Evolutionary conservation across 2,113 vertebrate species (phyloP).

Genomic region (Climacteris rufus): DNA sequence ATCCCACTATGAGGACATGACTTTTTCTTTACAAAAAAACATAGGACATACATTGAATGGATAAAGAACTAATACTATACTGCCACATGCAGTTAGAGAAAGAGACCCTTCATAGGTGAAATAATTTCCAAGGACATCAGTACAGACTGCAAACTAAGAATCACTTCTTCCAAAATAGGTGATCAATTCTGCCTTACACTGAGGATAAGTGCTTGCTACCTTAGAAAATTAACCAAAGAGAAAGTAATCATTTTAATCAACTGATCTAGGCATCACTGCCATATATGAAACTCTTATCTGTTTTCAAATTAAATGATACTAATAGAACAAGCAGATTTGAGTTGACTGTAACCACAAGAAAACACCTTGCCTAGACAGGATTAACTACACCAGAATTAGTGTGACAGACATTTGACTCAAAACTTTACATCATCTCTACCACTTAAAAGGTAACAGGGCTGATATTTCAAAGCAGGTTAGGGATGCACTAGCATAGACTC

Average conservation of each 20-base stretch:
- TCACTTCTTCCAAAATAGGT: background rate
- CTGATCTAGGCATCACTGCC: background rate
- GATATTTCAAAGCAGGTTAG: background rate
- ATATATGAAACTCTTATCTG: background rate
- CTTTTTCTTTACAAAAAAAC: background rate
- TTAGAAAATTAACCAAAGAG: background rate
- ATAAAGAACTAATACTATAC: background rate
- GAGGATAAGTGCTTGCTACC: background rate
- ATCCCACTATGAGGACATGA: background rate
- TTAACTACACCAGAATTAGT: background rate
- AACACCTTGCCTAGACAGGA: background rate
- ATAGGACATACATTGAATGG: fast-evolving
- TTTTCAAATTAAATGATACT: background rate
- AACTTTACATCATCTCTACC: background rate
- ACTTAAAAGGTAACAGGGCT: background rate
- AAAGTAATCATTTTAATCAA: background rate
- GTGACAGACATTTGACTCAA: background rate
- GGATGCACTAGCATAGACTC: background rate
- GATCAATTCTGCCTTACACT: background rate
- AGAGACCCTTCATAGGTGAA: background rate
- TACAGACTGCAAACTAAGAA: background rate
- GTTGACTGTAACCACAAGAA: background rate
- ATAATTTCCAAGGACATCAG: background rate
- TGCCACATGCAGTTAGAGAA: background rate
- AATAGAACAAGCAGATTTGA: background rate